A percentile compares a stretch with the other conserved stretches of the same genome.
Evolutionary conservation across 2,113 vertebrate genomes (phyloP).

Genomic region (Gymnogyps californianus): DNA sequence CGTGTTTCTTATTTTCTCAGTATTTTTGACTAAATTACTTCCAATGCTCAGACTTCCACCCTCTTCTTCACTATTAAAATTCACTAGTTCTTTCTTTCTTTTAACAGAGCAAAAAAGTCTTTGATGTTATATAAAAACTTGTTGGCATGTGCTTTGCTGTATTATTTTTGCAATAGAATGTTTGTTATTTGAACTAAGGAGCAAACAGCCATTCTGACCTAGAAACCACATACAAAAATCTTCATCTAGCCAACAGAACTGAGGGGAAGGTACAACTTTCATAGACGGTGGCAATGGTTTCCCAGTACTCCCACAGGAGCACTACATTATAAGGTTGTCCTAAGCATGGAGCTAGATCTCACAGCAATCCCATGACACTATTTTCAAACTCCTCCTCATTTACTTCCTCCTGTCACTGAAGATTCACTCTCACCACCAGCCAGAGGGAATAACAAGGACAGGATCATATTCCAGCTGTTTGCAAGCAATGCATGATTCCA

Average conservation of each 20-base stretch:
- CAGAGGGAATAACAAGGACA: background rate
- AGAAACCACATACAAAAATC: background rate
- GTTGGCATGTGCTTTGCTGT: background rate
- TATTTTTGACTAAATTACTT: background rate
- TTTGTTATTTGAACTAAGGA: background rate
- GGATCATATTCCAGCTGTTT: background rate
- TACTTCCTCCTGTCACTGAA: background rate
- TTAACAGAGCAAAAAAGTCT: background rate
- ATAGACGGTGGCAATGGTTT: background rate
- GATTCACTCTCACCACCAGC: background rate
- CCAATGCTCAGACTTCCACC: background rate
- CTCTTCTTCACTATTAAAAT: background rate
- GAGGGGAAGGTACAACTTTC: background rate
- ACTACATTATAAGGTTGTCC: background rate
- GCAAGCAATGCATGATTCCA: background rate
- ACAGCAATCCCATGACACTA: background rate
- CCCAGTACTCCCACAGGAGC: background rate
- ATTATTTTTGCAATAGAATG: background rate
- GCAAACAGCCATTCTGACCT: background rate
- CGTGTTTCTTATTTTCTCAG: background rate
- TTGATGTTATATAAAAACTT: background rate
- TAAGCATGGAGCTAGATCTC: background rate
- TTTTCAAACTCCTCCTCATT: background rate
- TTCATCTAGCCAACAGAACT: background rate
- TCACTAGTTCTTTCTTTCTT: background rate